Conservation (phyloP, 2,888 invertebrate species). For the Tenthredo amoena region DNA sequence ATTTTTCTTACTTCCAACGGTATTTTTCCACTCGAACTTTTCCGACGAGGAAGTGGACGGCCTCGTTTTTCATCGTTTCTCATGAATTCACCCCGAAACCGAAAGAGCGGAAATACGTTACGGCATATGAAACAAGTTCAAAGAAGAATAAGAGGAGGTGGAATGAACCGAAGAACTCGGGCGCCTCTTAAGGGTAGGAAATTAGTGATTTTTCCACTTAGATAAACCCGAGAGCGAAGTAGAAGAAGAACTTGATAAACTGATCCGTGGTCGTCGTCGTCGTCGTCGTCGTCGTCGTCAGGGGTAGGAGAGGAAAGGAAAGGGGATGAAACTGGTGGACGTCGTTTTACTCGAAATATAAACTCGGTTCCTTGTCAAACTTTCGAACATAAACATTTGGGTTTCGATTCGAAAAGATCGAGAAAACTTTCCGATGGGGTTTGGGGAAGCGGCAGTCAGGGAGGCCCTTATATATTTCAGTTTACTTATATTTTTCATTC, state of each 20-base stretch:
- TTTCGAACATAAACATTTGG: slow-evolving; percentile 41
- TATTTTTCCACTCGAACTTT: background rate
- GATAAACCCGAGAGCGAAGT: background rate
- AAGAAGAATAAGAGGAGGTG: background rate
- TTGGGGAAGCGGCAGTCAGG: background rate
- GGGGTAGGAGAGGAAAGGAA: background rate
- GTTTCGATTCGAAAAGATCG: slow-evolving; percentile 23
- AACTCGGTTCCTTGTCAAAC: slow-evolving; percentile 20
- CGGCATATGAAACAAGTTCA: background rate
- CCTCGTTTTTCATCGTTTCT: background rate
- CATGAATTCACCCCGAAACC: background rate
- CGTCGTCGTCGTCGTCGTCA: background rate
- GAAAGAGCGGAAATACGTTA: background rate
- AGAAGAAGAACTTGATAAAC: slow-evolving; percentile 12
- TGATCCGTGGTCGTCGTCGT: background rate
- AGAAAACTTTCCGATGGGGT: background rate
- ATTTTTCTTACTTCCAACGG: background rate
- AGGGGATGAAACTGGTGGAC: background rate
- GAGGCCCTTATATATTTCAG: slow-evolving; percentile 10
- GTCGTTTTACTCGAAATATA: slow-evolving; percentile 39
- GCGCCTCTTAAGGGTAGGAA: background rate
- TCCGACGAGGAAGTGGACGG: background rate
- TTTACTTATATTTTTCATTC: slow-evolving; percentile 37
- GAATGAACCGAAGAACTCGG: background rate
- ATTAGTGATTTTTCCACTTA: slow-evolving; percentile 1